phyloP scores from a whole-genome alignment of 2,797 vertebrate genomes.

The Pseudochaenichthys georgianus region DNA sequence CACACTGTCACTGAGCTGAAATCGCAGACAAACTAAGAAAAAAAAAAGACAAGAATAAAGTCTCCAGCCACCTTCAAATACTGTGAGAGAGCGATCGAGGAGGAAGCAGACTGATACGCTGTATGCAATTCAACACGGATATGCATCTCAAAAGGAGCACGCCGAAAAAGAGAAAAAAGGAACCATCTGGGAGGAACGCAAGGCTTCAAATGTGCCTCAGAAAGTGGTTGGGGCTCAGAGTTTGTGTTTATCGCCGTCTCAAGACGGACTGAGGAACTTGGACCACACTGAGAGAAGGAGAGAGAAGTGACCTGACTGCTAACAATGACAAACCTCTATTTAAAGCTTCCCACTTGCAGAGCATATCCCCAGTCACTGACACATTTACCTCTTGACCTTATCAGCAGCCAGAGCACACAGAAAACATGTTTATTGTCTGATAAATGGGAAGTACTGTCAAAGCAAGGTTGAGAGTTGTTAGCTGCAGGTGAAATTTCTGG shows the following conservation, averaged over 20 bases:
- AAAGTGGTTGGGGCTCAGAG: conserved; percentile 37
- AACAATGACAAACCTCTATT: conserved; percentile 66
- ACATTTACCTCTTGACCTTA: conserved; percentile 23
- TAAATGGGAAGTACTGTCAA: not conserved
- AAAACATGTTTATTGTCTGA: conserved; percentile 18
- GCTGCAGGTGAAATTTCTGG: not conserved
- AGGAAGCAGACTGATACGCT: conserved; percentile 45
- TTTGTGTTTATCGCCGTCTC: conserved; percentile 64
- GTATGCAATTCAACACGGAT: conserved; percentile 37
- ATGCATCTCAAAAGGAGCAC: conserved; percentile 54
- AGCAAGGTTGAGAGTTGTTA: not conserved
- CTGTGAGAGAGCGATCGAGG: not conserved
- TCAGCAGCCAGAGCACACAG: conserved; percentile 7
- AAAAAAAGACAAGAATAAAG: conserved; percentile 27
- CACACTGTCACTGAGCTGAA: conserved; percentile 34
- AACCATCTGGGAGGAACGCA: conserved; percentile 33
- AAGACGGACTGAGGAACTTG: conserved; percentile 58
- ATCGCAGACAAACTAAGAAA: conserved; percentile 10
- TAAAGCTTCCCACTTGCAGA: conserved; percentile 46
- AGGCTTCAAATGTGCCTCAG: conserved; percentile 70
- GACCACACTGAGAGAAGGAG: conserved; percentile 29
- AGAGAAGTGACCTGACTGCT: conserved; percentile 68
- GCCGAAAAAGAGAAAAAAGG: conserved; percentile 10
- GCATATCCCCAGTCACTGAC: conserved; percentile 45
- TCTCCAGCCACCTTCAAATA: conserved; percentile 47